phyloP scores from a whole-genome alignment of 2,797 vertebrate species.

The Leptatherina wallacei region DNA sequence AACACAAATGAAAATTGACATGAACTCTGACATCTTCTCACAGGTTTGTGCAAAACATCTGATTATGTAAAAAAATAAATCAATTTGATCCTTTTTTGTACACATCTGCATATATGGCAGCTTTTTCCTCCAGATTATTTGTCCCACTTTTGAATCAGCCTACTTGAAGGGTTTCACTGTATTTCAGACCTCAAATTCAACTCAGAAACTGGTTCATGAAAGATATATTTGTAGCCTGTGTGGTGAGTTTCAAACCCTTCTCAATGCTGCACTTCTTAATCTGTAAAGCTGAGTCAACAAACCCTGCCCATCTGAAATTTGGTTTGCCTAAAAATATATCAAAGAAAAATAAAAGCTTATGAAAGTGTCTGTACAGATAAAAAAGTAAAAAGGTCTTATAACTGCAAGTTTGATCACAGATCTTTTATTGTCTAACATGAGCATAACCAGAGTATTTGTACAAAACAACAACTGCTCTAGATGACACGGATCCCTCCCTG shows the following conservation, averaged over 20 bases:
- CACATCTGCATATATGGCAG: constrained; percentile 6
- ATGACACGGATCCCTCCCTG: constrained; percentile 64
- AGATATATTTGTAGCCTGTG: too few relatives aligned
- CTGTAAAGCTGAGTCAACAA: constrained; percentile 18
- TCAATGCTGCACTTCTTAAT: neutral
- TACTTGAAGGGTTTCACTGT: neutral
- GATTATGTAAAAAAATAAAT: neutral
- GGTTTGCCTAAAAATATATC: constrained; percentile 11
- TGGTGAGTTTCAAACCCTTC: neutral
- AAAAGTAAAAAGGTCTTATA: neutral
- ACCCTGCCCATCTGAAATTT: neutral
- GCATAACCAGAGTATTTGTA: constrained; percentile 82
- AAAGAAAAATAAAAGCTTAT: neutral
- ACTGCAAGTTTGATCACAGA: constrained; percentile 64
- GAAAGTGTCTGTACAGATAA: neutral
- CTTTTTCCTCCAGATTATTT: neutral
- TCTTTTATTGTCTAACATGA: constrained; percentile 84
- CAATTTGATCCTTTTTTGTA: neutral
- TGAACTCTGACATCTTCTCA: too few relatives aligned
- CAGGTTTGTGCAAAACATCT: too few relatives aligned
- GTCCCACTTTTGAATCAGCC: neutral
- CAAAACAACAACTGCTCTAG: constrained; percentile 78
- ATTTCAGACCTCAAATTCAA: constrained; percentile 5
- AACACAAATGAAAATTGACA: too few relatives aligned
- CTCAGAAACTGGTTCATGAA: too few relatives aligned